Evolutionary conservation across 2,797 vertebrate species (phyloP).

Genomic region (Enteromius anoplus): DNA sequence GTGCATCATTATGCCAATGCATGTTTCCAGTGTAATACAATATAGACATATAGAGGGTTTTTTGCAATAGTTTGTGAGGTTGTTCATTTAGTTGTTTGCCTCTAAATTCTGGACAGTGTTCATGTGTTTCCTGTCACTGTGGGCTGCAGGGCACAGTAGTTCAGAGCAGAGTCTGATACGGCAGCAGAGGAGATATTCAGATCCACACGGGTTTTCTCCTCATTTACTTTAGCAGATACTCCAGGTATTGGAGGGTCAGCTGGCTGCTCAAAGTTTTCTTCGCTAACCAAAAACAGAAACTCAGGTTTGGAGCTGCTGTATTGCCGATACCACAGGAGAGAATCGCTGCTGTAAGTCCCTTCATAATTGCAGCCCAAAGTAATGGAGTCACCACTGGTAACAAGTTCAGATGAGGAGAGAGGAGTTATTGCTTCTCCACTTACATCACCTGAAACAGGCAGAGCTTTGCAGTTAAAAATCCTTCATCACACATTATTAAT

Average conservation of each 20-base stretch:
- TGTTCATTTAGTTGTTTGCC: neutral
- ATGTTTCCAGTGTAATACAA: neutral
- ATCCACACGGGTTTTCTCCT: constrained; percentile 23
- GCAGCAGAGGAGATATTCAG: constrained; percentile 22
- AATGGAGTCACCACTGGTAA: neutral
- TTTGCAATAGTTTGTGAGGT: neutral
- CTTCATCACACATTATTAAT: too few species aligned
- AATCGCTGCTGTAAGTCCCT: constrained; percentile 8
- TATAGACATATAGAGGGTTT: too few species aligned
- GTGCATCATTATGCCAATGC: neutral
- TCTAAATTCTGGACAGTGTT: neutral
- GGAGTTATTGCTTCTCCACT: constrained; percentile 31
- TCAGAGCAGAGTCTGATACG: neutral
- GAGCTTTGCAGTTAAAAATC: neutral
- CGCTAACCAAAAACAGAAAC: constrained; percentile 33
- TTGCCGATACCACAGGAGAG: constrained; percentile 50
- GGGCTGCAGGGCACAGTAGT: neutral
- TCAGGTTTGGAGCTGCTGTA: constrained; percentile 28
- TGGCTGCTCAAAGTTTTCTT: neutral
- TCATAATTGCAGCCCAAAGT: constrained; percentile 39
- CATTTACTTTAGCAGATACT: constrained; percentile 26
- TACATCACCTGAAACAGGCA: neutral
- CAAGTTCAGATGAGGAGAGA: neutral
- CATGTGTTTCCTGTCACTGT: neutral
- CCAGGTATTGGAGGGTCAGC: constrained; percentile 36